Evolutionary conservation across 2,797 vertebrate species (phyloP), one percentile per base, ranked within the genome.

Genomic region (Pseudochaenichthys georgianus): DNA sequence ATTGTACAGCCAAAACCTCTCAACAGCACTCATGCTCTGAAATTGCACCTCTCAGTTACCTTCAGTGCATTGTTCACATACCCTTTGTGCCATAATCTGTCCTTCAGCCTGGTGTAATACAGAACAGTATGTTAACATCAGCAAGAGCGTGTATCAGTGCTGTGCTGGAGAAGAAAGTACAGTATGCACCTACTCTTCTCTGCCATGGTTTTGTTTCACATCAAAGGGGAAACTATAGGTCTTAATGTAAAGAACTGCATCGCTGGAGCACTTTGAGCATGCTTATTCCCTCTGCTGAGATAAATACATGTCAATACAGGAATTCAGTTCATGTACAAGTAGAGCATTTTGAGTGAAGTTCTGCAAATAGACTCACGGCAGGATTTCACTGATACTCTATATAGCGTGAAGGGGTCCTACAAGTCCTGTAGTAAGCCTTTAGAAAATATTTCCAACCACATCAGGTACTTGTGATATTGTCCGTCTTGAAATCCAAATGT

Each of bases 331-430:
- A 53, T 31, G 53, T 53, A 68, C 31, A 75, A 0, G 51, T 3
- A 9, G n/a, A 9, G 16, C 3, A 11, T 3, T 43, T 13, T 23
- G 4, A 28, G 28, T 28, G 4, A 41, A 51, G 38, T 16, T 71
- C 51, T 64, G 50, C 15, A 59, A 67, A 60, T 50, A 45, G 60
- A 47, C 58, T 21, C n/a, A 64, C 31, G 3, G 63, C 66, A 71
- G 34, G 46, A 51, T 48, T 75, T 68, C n/a, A 31, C 43, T 2
- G 41, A 57, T 54, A 53, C 34, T 51, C 13, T n/a, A n/a, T 59
- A 4, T n/a, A n/a, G 41, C 21, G n/a, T n/a, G 15, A 13, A 19
- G 21, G 19, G 38, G 41, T 13, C 8, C 38, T 41, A 41, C 19
- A 64, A 10, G 17, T 50, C 62, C 46, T 63, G 41, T 5, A 46